Evolutionary conservation across 2,888 invertebrate species (phyloP).

Genomic region (Aleiodes alternator): DNA sequence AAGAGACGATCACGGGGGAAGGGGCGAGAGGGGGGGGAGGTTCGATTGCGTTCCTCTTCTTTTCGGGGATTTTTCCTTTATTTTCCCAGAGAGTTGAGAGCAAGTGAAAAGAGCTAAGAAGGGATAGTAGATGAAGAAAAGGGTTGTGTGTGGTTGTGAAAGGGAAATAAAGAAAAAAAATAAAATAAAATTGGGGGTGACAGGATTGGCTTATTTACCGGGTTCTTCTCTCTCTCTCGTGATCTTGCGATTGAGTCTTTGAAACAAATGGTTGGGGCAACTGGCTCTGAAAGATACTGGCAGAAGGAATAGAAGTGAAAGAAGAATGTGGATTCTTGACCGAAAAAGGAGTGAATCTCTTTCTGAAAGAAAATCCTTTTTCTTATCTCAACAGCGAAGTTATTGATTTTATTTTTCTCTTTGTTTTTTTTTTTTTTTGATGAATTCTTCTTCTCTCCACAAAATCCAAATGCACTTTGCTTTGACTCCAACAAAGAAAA

Average conservation of each 20-base stretch:
- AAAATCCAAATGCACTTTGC: too few relatives aligned
- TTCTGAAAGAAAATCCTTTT: too few relatives aligned
- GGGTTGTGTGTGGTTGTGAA: too few relatives aligned
- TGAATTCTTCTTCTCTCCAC: too few relatives aligned
- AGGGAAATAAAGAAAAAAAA: too few relatives aligned
- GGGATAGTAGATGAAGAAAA: conserved; percentile 62
- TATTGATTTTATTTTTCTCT: neutral
- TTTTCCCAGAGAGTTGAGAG: neutral
- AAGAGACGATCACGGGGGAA: conserved; percentile 22
- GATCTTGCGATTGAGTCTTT: conserved; percentile 26
- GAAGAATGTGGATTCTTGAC: too few relatives aligned
- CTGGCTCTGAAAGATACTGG: too few relatives aligned
- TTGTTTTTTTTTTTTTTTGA: too few relatives aligned
- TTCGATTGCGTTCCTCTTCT: conserved; percentile 38
- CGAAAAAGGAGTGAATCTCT: too few relatives aligned
- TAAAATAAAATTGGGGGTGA: conserved; percentile 57
- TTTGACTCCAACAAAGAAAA: too few relatives aligned
- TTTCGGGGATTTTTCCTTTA: conserved; percentile 21
- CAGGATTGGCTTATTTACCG: conserved; percentile 68
- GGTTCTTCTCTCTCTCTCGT: conserved; percentile 34
- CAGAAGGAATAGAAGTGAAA: too few relatives aligned
- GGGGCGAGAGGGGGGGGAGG: neutral
- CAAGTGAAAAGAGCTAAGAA: conserved; percentile 17
- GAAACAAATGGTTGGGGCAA: neutral
- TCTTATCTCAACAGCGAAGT: neutral